Base-by-base conservation (phyloP, 2,113 vertebrate genomes). In the Tachycineta bicolor region DNA sequence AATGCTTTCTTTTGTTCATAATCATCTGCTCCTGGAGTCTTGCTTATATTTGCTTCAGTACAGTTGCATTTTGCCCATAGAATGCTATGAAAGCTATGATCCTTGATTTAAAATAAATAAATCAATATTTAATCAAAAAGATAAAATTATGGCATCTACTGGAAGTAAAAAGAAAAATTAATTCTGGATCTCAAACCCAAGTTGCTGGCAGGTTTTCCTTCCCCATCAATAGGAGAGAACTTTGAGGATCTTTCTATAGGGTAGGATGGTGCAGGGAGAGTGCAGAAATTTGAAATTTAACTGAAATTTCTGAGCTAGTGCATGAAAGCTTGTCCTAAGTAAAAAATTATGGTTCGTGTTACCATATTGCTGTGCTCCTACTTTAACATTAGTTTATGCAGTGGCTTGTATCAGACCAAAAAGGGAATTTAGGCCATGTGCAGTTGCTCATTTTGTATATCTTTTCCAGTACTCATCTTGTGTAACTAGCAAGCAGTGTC, bases 81-180 rank as follows among this genome's bases (percentile, higher is more conserved):
- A 88, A 63, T 67, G 12, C 10, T 85, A 24, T 70, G 34, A 71
- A 78, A 75, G 8, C 12, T 75, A 44, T n/a, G 6, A 75, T 47
- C 18, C 24, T 55, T 87, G 9, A 28, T 67, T 75, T 10, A 47
- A 47, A 14, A 73, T 69, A 83, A 79, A 37, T 29, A 62, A 43
- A 70, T 62, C 22, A 70, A 71, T 63, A 85, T 60, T 84, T 79
- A 83, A 90, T 85, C 2, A 75, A 70, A 89, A 74, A 78, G 11
- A 33, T 53, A 41, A 73, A 65, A 71, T 33, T 0, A 37, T 53
- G 9, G 6, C 21, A 71, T 46, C 4, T 23, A 68, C 50, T 71
- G 10, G 37, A 87, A 92, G 33, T 52, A 67, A 84, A 41, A 37
- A 50, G 1, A 56, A 87, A 71, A 71, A 78, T 12, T 50, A 63